Conservation (phyloP, 2,797 vertebrate genomes). For the Pipistrellus pipistrellus region DNA sequence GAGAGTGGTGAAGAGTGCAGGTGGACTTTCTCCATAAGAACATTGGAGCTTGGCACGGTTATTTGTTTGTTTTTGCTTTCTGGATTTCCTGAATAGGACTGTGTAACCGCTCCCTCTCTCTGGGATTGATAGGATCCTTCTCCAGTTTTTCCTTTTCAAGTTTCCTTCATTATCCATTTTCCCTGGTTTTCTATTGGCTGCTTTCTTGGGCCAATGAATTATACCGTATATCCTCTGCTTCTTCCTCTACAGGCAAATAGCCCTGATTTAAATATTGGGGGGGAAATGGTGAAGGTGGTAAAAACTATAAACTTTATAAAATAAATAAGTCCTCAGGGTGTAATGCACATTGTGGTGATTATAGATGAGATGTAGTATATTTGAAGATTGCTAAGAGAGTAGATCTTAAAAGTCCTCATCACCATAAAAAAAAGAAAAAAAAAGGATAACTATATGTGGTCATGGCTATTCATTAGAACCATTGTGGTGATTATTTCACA, state of each 20-base stretch:
- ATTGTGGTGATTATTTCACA: not conserved
- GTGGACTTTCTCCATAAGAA: not conserved
- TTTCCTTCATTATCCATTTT: not conserved
- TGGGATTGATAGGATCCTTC: not conserved
- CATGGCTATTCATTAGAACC: not conserved
- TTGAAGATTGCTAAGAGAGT: not conserved
- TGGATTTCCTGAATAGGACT: not conserved
- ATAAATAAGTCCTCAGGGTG: not conserved
- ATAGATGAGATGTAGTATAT: not conserved
- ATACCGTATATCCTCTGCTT: not conserved
- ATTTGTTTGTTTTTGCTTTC: slow-evolving; percentile 1
- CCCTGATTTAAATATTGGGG: not conserved
- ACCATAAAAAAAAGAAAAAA: not conserved
- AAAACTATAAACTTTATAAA: not conserved
- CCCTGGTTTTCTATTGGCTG: not conserved
- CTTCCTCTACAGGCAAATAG: not conserved
- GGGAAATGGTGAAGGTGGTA: not conserved
- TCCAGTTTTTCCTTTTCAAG: not conserved
- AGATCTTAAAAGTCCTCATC: not conserved
- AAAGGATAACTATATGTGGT: not conserved
- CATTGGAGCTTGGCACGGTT: no score
- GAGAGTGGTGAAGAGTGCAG: not conserved
- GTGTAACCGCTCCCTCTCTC: not conserved
- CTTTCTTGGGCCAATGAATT: not conserved
- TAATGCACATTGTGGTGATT: not conserved